A percentile compares a stretch with the other conserved stretches of the same genome.
Evolutionary conservation across 2,888 invertebrate genomes (phyloP).

Genomic region (Fissipunctia ypsillon): DNA sequence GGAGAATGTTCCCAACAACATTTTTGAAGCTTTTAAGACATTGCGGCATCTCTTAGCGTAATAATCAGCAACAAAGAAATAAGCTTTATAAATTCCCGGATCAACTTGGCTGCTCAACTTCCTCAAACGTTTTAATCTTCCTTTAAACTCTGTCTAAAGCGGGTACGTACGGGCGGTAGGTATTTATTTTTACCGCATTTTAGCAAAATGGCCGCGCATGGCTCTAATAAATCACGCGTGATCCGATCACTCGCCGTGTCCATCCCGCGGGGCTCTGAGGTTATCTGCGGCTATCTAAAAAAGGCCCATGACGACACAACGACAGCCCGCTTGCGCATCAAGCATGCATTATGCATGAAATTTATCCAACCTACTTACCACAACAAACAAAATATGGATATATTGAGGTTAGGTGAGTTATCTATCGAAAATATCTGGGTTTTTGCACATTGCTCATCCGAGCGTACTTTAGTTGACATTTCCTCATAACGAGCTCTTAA

Average conservation of each 20-base stretch:
- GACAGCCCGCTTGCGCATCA: constrained; percentile 46
- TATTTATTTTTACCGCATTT: constrained; percentile 66
- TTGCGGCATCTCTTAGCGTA: constrained; percentile 32
- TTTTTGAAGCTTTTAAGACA: constrained; percentile 32
- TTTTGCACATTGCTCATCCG: constrained; percentile 16
- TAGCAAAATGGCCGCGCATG: constrained; percentile 56
- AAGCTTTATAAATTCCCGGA: constrained; percentile 53
- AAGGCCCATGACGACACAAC: constrained; percentile 67
- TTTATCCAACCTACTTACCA: constrained; percentile 62
- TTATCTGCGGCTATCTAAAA: constrained; percentile 75
- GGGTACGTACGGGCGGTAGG: constrained; percentile 28
- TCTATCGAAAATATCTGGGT: constrained; percentile 23
- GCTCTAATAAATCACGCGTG: constrained; percentile 72
- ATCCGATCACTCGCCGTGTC: constrained; percentile 67
- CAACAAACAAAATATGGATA: constrained; percentile 48
- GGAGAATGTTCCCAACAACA: constrained; percentile 1
- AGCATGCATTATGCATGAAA: constrained; percentile 66
- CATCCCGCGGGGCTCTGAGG: constrained; percentile 53
- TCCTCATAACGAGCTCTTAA: constrained; percentile 26
- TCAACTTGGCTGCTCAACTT: constrained; percentile 47
- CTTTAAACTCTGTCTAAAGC: constrained; percentile 54
- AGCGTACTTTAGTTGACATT: constrained; percentile 33
- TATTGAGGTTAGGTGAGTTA: constrained; percentile 33
- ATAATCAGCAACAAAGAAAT: constrained; percentile 49
- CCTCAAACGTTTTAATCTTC: constrained; percentile 58